A percentile compares a stretch with the other conserved stretches of the same genome.
Evolutionary conservation across 2,113 vertebrate genomes (phyloP).

Genomic region (Todiramphus saurophagus): DNA sequence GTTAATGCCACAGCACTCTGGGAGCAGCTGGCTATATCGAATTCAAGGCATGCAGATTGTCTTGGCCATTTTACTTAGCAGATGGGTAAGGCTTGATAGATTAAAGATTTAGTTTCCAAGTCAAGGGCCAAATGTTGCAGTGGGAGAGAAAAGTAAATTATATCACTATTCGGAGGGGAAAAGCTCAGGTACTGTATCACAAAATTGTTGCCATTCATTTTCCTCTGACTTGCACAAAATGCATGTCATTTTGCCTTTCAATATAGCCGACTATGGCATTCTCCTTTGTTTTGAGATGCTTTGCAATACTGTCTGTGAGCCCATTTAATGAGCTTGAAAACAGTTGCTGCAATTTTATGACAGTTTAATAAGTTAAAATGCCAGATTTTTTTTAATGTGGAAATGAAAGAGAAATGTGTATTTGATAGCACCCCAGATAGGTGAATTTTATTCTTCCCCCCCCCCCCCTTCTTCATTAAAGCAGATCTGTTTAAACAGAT

Average conservation of each 20-base stretch:
- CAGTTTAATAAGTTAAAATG: constrained; percentile 52
- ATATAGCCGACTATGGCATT: constrained; percentile 35
- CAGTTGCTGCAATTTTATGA: constrained; percentile 60
- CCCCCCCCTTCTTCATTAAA: background rate
- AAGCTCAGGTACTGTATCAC: constrained; percentile 58
- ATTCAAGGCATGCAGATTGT: constrained; percentile 73
- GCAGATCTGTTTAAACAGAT: background rate
- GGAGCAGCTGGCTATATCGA: constrained; percentile 66
- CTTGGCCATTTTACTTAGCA: constrained; percentile 74
- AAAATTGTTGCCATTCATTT: constrained; percentile 69
- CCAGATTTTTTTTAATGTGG: background rate
- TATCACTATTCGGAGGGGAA: constrained; percentile 32
- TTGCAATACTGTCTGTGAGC: constrained; percentile 50
- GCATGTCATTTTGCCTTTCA: constrained; percentile 56
- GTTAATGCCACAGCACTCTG: constrained; percentile 32
- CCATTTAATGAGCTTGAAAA: constrained; percentile 68
- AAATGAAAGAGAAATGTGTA: constrained; percentile 9
- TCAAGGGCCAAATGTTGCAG: constrained; percentile 71
- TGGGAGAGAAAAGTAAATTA: constrained; percentile 63
- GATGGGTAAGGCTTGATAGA: constrained; percentile 73
- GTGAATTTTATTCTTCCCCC: background rate
- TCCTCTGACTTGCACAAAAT: constrained; percentile 60
- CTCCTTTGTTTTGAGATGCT: constrained; percentile 44
- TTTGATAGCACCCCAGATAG: background rate
- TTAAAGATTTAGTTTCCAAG: constrained; percentile 70